phyloP scores from a whole-genome alignment of 2,113 vertebrate species.

The Stomatorhinus ivindoensis region DNA sequence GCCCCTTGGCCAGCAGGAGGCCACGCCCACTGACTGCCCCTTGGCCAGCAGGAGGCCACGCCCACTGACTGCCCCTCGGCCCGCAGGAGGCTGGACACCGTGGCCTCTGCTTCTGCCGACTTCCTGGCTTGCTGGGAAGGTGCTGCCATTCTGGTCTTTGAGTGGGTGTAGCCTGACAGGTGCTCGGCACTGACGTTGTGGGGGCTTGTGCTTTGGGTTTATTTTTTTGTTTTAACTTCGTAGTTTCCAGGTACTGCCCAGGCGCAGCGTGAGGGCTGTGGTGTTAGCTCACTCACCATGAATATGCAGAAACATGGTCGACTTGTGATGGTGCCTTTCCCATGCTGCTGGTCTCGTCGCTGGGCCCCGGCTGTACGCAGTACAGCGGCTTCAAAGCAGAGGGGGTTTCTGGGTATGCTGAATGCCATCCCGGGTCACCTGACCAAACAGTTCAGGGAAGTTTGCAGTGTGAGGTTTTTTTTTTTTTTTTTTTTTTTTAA shows the following conservation, averaged over 20 bases:
- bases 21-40: conserved; percentile 56
- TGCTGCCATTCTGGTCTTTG: conserved; percentile 62
- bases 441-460: conserved; percentile 40
- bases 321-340: conserved; percentile 85
- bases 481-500: conserved; percentile 36
- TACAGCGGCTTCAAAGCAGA: conserved; percentile 66
- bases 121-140: conserved; percentile 55
- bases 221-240: neutral
- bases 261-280: conserved; percentile 58
- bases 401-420: conserved; percentile 54
- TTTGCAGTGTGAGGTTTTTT: conserved; percentile 46
- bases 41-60: conserved; percentile 23
- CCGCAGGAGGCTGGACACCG: conserved; percentile 10
- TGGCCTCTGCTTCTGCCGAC: conserved; percentile 62
- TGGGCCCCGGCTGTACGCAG: conserved; percentile 78
- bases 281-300: conserved; percentile 43
- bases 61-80: conserved; percentile 66
- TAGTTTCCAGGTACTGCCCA: conserved; percentile 46
- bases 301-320: conserved; percentile 52
- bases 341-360: conserved; percentile 83
- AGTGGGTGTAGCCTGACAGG: conserved; percentile 42
- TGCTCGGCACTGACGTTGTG: conserved; percentile 49
- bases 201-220: conserved; percentile 8
- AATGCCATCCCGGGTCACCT: conserved; percentile 39
- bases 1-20: conserved; percentile 49